These are phyloP conservation scores for Biston betularia DNA, from an alignment of 2,888 invertebrate species.

Conservation along the genomic window DNA sequence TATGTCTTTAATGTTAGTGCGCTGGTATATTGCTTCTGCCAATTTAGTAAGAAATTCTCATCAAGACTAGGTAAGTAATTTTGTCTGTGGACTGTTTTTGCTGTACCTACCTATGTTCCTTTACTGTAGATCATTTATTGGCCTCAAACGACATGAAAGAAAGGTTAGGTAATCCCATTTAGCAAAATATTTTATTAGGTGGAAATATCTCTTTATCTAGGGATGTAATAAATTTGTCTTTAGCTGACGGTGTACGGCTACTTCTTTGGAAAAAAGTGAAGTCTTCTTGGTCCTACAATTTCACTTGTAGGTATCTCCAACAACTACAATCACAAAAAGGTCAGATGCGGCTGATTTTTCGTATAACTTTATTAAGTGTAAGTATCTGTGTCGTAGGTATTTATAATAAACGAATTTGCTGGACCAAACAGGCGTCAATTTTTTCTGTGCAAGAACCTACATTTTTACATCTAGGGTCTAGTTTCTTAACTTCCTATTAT, in stretches of 20 bases:
- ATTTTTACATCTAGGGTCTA: too few relatives aligned
- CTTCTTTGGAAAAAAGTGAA: too few relatives aligned
- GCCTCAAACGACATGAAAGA: constrained; percentile 1
- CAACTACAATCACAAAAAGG: too few relatives aligned
- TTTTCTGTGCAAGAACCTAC: too few relatives aligned
- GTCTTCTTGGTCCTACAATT: too few relatives aligned
- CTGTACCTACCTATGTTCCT: background rate
- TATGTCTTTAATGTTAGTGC: background rate
- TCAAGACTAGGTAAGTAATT: constrained; percentile 7
- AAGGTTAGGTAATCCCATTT: constrained; percentile 9
- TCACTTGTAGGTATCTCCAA: too few relatives aligned
- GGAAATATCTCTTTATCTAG: constrained; percentile 6
- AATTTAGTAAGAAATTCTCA: constrained; percentile 7
- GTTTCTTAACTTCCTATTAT: too few relatives aligned
- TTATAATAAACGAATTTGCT: too few relatives aligned
- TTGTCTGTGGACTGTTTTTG: constrained; percentile 8
- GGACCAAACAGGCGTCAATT: too few relatives aligned
- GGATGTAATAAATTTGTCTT: background rate
- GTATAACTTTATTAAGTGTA: too few relatives aligned
- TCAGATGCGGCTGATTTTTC: too few relatives aligned
- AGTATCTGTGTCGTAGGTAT: too few relatives aligned
- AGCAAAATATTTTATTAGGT: constrained; percentile 24
- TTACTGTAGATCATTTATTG: background rate
- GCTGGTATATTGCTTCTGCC: background rate
- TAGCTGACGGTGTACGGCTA: background rate